Evolutionary conservation across 2,113 vertebrate species (phyloP).

Genomic region (Lagenorhynchus albirostris): DNA sequence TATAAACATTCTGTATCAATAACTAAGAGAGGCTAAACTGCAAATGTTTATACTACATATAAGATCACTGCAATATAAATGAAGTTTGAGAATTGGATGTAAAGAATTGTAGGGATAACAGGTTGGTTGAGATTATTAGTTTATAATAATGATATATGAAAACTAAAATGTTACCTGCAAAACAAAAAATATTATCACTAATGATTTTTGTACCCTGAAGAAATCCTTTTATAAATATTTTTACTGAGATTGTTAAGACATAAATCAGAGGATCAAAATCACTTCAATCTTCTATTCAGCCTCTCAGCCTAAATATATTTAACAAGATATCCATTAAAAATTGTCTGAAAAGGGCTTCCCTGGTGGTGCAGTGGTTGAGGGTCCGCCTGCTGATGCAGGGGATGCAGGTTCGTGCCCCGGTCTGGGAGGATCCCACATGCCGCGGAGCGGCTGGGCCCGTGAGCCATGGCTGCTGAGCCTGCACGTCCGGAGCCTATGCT

Average conservation of each 20-base stretch:
- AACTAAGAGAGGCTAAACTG: neutral
- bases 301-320: neutral
- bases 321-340: slow-evolving; percentile 22
- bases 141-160: neutral
- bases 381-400: too few relatives aligned
- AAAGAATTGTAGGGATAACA: neutral
- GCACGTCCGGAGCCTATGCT: too few relatives aligned
- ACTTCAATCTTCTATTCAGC: slow-evolving; percentile 18
- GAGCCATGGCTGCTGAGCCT: too few relatives aligned
- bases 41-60: neutral
- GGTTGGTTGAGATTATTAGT: neutral
- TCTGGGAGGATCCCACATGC: too few relatives aligned
- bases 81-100: neutral
- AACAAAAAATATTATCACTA: neutral
- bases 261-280: neutral
- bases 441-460: too few relatives aligned
- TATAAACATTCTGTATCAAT: neutral
- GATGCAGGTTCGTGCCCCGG: too few relatives aligned
- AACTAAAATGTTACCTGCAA: neutral
- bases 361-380: too few relatives aligned
- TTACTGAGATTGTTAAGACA: neutral
- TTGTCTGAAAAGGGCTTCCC: neutral
- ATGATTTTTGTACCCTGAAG: neutral
- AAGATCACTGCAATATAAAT: neutral
- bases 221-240: neutral